Base-by-base conservation (phyloP, 1,140 invertebrate genomes). In the Andricus grossulariae region DNA sequence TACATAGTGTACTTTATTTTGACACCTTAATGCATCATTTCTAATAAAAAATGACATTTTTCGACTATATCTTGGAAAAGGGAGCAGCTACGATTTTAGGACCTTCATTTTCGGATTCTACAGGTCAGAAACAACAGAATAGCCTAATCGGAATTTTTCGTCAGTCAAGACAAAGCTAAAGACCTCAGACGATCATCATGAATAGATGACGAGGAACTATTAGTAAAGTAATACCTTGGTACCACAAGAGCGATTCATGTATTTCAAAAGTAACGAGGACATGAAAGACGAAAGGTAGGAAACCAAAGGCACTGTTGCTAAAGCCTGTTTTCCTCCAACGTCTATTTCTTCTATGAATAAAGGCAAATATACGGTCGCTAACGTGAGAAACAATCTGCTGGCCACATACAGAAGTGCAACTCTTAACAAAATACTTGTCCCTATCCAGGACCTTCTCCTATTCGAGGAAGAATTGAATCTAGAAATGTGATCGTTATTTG, bases 251-350 rank as follows among this genome's bases (percentile, higher is more conserved):
- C 89, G 91, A 52, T 92, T 94, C 82, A 95, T 92, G 81, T 93
- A 93, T 89, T 97, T 97, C 57, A 98, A 93, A 2, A 95, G 82
- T 25, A 98, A 89, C 0, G 98, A 96, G 1, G 96, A 94, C 1
- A 95, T 77, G 87, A 99, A 97, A 1, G 97, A 98, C 15, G 95
- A 94, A 5, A 97, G 85, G 89, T 97, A 99, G 32, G 96, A 95
- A 1, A 96, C 94, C 18, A 99, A 92, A 0, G 98, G 97, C 32
- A 98, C 95, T 25, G 95, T 96, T 1, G 97, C 98, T 16, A 99
- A 94, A 77, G 94, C 93, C 83, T 93, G 94, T 50, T 91, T 90
- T 32, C 90, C 90, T n/a, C 88, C 87, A n/a, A 90, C 82, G 45
- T 88, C 85, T 10, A 85, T 83, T 89, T 97, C 96, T 82, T 96